A percentile compares a stretch with the other conserved stretches of the same genome.
Conservation (phyloP, 2,888 invertebrate genomes). For the Stenoptilia bipunctidactyla region DNA sequence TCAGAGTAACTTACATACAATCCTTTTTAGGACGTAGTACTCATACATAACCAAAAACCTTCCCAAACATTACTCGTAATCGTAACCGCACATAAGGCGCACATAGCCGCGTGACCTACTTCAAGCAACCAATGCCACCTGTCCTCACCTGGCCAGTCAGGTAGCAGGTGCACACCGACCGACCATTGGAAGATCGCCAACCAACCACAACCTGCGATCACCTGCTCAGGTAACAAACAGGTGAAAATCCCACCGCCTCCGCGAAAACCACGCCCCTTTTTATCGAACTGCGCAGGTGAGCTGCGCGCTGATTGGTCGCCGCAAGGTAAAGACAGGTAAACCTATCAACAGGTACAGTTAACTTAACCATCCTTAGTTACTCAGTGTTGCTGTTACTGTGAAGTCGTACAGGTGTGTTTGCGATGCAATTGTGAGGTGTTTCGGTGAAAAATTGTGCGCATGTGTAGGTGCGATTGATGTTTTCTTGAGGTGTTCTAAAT, state of each 20-base stretch:
- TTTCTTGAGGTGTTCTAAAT: conserved; percentile 68
- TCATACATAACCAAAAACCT: conserved; percentile 1
- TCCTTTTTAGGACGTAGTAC: too few species aligned
- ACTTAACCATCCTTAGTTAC: conserved; percentile 7
- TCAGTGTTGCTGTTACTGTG: conserved; percentile 22
- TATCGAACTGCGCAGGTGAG: conserved; percentile 68
- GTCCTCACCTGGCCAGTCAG: conserved; percentile 18
- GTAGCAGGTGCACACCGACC: conserved; percentile 36
- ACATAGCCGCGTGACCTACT: conserved; percentile 15
- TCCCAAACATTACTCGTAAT: conserved; percentile 4
- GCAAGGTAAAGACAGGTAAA: conserved; percentile 44
- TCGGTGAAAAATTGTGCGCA: conserved; percentile 49
- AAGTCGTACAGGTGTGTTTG: conserved; percentile 11
- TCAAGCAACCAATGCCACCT: conserved; percentile 22
- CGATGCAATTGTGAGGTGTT: conserved; percentile 3
- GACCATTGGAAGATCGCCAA: conserved; percentile 29
- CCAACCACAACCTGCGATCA: conserved; percentile 36
- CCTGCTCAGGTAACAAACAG: conserved; percentile 34
- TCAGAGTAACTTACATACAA: too few species aligned
- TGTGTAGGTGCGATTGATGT: conserved; percentile 66
- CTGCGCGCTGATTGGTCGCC: conserved; percentile 63
- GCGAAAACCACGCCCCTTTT: conserved; percentile 47
- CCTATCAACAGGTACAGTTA: conserved; percentile 38
- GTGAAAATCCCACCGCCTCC: conserved; percentile 37
- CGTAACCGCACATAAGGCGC: not conserved